Evolutionary conservation across 2,888 invertebrate genomes (phyloP).

Genomic region (Molorchus minor): DNA sequence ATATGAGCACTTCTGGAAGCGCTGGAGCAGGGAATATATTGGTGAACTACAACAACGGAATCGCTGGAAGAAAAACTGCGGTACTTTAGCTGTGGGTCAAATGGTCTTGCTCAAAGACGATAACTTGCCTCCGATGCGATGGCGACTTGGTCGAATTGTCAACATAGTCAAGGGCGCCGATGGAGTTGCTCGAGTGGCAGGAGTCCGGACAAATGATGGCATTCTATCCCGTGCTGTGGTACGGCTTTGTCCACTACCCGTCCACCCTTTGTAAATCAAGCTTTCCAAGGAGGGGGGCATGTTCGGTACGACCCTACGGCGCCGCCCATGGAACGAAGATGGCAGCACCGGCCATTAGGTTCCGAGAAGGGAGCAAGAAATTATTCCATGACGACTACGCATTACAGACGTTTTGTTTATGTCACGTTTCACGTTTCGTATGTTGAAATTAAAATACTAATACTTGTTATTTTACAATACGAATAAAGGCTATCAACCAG

Average conservation of each 20-base stretch:
- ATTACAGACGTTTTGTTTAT: no score
- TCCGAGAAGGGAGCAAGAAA: no score
- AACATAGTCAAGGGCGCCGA: slow-evolving; percentile 24
- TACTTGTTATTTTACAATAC: no score
- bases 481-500: no score
- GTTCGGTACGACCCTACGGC: neutral
- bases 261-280: neutral
- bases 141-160: slow-evolving; percentile 32
- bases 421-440: no score
- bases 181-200: slow-evolving; percentile 27
- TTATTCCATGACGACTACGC: no score
- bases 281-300: slow-evolving; percentile 2
- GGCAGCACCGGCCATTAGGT: no score
- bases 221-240: slow-evolving; percentile 10
- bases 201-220: slow-evolving; percentile 18
- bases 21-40: slow-evolving; percentile 44
- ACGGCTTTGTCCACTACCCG: slow-evolving; percentile 20
- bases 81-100: slow-evolving; percentile 14
- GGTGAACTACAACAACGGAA: slow-evolving; percentile 36
- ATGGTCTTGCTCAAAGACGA: slow-evolving; percentile 35
- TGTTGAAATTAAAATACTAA: no score
- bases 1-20: slow-evolving; percentile 38
- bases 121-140: slow-evolving; percentile 33
- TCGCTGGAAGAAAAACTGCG: slow-evolving; percentile 31
- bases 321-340: no score